Conservation (phyloP, 2,797 vertebrate genomes). For the Hephaestus fuliginosus region DNA sequence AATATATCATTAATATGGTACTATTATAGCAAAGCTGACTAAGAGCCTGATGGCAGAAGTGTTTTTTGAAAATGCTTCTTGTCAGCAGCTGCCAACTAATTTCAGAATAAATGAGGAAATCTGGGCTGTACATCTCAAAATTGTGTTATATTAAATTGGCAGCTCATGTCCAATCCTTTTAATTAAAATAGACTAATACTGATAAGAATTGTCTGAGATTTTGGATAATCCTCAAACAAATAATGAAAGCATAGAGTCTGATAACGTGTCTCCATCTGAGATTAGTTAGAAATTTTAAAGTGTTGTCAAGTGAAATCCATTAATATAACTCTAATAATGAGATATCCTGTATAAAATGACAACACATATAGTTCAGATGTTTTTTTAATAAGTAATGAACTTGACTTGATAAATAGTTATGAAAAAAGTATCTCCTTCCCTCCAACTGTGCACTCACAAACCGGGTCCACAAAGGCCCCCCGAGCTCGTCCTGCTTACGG, state of each 20-base stretch:
- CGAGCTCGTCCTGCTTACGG: conserved; percentile 77
- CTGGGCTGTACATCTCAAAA: background rate
- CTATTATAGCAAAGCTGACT: background rate
- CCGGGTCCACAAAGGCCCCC: conserved; percentile 55
- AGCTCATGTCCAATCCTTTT: background rate
- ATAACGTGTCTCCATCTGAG: background rate
- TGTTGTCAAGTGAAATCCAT: background rate
- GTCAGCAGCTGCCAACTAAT: background rate
- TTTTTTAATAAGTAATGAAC: conserved; percentile 3
- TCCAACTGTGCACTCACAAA: conserved; percentile 41
- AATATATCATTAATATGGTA: background rate
- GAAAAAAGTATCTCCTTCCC: conserved; percentile 32
- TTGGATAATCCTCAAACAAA: background rate
- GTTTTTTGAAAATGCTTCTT: background rate
- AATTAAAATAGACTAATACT: background rate
- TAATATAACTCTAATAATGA: background rate
- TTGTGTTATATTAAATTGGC: background rate
- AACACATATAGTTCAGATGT: background rate
- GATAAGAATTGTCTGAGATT: background rate
- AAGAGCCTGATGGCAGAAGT: background rate
- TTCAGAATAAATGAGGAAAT: background rate
- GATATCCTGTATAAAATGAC: background rate
- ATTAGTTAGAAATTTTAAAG: background rate
- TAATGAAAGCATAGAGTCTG: background rate
- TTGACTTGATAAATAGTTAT: background rate